Evolutionary conservation across 92 coral and sea anemone genomes (phyloP).

Genomic region (Desmophyllum pertusum): DNA sequence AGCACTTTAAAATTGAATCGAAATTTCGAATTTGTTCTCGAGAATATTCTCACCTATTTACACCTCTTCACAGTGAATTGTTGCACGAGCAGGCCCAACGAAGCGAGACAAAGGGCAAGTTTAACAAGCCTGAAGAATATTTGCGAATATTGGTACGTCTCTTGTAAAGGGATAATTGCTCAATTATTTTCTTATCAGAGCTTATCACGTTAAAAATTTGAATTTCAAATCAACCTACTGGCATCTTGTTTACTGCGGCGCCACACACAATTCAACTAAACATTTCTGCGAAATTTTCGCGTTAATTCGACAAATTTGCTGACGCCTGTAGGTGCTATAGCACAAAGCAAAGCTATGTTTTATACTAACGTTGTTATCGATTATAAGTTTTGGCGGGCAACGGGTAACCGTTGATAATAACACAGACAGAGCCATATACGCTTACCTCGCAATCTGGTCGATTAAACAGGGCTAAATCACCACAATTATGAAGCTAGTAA

Average conservation of each 20-base stretch:
- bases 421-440: background rate
- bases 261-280: background rate
- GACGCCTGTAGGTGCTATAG: background rate
- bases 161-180: background rate
- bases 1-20: too few species aligned
- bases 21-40: too few species aligned
- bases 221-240: slow-evolving; percentile 27
- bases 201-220: slow-evolving; percentile 39
- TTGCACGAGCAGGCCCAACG: background rate
- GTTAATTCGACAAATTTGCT: background rate
- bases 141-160: background rate
- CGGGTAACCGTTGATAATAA: background rate
- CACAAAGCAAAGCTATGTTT: background rate
- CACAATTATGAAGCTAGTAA: background rate
- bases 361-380: background rate
- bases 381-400: background rate
- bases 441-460: slow-evolving; percentile 3
- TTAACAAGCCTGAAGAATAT: background rate
- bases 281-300: background rate
- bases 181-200: background rate
- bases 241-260: background rate
- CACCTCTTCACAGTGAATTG: too few species aligned
- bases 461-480: background rate
- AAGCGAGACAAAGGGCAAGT: background rate
- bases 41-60: too few species aligned